Evolutionary conservation across 2,888 invertebrate genomes (phyloP).

Genomic region (Callimorpha dominula): DNA sequence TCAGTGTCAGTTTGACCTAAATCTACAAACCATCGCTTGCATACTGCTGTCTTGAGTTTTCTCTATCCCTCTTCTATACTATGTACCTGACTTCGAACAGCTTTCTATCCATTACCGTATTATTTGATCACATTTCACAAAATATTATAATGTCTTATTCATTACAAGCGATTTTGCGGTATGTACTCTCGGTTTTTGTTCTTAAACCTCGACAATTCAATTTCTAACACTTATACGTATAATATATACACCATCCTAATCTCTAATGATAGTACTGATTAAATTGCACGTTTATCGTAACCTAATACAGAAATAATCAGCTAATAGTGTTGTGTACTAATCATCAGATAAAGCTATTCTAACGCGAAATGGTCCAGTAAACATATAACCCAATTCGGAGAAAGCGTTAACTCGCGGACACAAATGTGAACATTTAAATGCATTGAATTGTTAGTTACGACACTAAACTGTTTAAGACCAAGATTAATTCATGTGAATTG

Average conservation of each 20-base stretch:
- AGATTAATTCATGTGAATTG: not conserved
- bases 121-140: no score
- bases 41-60: no score
- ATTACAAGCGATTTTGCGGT: no score
- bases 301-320: slow-evolving; percentile 13
- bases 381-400: slow-evolving; percentile 35
- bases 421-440: slow-evolving; percentile 64
- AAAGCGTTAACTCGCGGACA: slow-evolving; percentile 31
- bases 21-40: no score
- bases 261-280: not conserved
- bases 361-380: slow-evolving; percentile 19
- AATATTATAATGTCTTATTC: no score
- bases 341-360: slow-evolving; percentile 20
- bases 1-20: no score
- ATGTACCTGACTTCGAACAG: no score
- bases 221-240: no score
- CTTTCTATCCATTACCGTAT: no score
- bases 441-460: slow-evolving; percentile 48
- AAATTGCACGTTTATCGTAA: not conserved
- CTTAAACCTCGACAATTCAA: no score
- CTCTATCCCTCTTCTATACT: no score
- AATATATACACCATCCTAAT: not conserved
- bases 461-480: not conserved
- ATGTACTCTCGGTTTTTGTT: no score
- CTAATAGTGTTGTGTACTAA: slow-evolving; percentile 25